A percentile compares a stretch with the other conserved stretches of the same genome.
Evolutionary conservation across 2,888 invertebrate species (phyloP).

Genomic region (Drosophila differens): DNA sequence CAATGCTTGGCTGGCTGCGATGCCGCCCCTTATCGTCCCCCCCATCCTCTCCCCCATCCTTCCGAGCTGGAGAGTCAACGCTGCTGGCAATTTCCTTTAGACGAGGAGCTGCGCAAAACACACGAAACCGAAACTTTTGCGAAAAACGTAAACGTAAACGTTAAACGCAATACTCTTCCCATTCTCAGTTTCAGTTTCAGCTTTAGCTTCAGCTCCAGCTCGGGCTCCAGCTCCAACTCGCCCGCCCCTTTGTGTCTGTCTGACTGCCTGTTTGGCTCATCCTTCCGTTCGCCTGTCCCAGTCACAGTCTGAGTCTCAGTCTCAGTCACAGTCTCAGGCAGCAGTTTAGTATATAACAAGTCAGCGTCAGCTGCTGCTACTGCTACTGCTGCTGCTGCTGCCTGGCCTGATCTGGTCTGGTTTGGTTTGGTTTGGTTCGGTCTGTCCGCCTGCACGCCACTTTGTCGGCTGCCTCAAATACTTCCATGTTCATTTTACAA

Average conservation of each 20-base stretch:
- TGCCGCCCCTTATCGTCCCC: conserved; percentile 20
- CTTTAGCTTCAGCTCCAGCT: conserved; percentile 21
- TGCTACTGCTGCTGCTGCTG: conserved; percentile 16
- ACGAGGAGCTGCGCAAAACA: conserved; percentile 54
- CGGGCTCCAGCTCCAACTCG: conserved; percentile 20
- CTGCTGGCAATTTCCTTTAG: conserved; percentile 71
- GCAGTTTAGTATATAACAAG: conserved; percentile 76
- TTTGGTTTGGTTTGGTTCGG: conserved; percentile 26
- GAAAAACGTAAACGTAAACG: conserved; percentile 57
- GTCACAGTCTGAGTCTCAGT: conserved; percentile 24
- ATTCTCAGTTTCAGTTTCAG: background rate
- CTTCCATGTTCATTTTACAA: conserved; percentile 81
- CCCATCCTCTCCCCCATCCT: background rate
- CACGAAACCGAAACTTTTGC: conserved; percentile 77
- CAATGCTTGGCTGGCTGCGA: conserved; percentile 75
- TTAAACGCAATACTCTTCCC: conserved; percentile 70
- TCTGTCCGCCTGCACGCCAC: conserved; percentile 65
- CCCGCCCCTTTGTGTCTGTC: conserved; percentile 48
- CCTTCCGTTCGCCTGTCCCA: conserved; percentile 64
- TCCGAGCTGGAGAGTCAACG: conserved; percentile 27
- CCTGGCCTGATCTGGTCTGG: conserved; percentile 9
- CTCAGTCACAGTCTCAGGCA: conserved; percentile 22
- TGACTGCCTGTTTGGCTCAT: conserved; percentile 64
- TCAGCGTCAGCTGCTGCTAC: conserved; percentile 73
- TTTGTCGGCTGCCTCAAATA: conserved; percentile 79